Percentiles rank a stretch among this genome's conserved stretches.
Evolutionary conservation across 92 coral and sea anemone species (phyloP).

Genomic region (Virgularia gustaviana): DNA sequence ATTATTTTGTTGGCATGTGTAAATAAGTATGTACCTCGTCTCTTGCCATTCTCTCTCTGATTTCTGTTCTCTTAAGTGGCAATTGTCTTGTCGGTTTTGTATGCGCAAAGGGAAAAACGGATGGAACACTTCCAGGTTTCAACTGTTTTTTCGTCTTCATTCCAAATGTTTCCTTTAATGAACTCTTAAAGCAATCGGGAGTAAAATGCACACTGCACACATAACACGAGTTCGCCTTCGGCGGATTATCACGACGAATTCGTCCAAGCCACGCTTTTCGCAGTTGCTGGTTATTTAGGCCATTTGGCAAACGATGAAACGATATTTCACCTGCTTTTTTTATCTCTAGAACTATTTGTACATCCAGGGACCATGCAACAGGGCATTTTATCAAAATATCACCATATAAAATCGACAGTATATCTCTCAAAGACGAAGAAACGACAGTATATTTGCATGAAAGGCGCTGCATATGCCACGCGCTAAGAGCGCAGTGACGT

Average conservation of each 20-base stretch:
- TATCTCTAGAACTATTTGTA: constrained; percentile 40
- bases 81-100: constrained; percentile 14
- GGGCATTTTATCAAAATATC: constrained; percentile 30
- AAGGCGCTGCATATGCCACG: no score
- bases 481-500: no score
- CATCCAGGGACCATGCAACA: constrained; percentile 47
- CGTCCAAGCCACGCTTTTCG: constrained; percentile 29
- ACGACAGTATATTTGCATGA: no score
- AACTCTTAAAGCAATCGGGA: constrained; percentile 27
- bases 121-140: constrained; percentile 36
- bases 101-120: constrained; percentile 24
- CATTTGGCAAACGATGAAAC: no score
- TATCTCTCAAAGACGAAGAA: no score
- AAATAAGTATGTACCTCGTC: background rate
- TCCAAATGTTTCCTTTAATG: constrained; percentile 23
- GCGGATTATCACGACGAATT: constrained; percentile 30
- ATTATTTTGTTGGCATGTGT: no score
- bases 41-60: constrained; percentile 6
- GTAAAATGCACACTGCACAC: constrained; percentile 46
- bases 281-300: constrained; percentile 31
- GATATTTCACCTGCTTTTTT: constrained; percentile 37
- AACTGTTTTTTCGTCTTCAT: constrained; percentile 29
- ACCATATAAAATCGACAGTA: no score
- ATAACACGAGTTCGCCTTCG: constrained; percentile 33
- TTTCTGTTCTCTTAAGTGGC: constrained; percentile 11